Evolutionary conservation across 2,797 vertebrate species (phyloP), one percentile per base, ranked within the genome.

Genomic region (Psittacula derbiana): DNA sequence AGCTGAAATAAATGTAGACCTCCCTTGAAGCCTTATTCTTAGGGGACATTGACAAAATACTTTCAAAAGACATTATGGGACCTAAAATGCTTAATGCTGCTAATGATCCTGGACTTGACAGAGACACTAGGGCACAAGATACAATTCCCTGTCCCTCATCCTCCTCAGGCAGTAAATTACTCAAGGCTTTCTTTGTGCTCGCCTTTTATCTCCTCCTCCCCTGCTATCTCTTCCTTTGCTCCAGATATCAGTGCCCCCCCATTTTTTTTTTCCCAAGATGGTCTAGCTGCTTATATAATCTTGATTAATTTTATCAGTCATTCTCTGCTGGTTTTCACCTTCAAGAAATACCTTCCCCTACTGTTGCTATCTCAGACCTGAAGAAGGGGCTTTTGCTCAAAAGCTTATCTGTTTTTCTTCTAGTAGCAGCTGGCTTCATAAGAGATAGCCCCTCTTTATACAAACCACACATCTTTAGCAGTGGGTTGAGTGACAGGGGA

Each of bases 401-500:
- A 84, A 75, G 11, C 41, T 75, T 61, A 30, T n/a, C 31, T 66
- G 6, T 3, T 80, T 85, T 80, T 80, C 70, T 49, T 18, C 10
- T 62, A 14, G 16, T 75, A 58, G 36, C 30, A 78, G 53, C 69
- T 83, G 36, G 40, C 62, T 49, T 79, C 62, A 86, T 86, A 49
- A 92, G 86, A 80, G 64, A 55, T 53, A 75, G 10, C 53, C 83
- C 43, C 53, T 88, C 46, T 65, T 93, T 73, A 61, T 61, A 75
- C 31, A 74, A 86, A 74, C 38, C 20, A 13, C 70, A 25, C 28
- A 71, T 94, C 80, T 72, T 84, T 62, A 92, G 71, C 46, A 61
- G 66, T 75, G 62, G 50, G 58, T 50, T 95, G 95, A 95, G 58
- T 93, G 95, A 91, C 62, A 80, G 61, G 44, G 27, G 91, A 96